Percentiles rank a stretch among this genome's conserved stretches.
These are phyloP conservation scores for Anas bahamensis DNA, from an alignment of 2,797 vertebrate genomes.

Conservation along the genomic window DNA sequence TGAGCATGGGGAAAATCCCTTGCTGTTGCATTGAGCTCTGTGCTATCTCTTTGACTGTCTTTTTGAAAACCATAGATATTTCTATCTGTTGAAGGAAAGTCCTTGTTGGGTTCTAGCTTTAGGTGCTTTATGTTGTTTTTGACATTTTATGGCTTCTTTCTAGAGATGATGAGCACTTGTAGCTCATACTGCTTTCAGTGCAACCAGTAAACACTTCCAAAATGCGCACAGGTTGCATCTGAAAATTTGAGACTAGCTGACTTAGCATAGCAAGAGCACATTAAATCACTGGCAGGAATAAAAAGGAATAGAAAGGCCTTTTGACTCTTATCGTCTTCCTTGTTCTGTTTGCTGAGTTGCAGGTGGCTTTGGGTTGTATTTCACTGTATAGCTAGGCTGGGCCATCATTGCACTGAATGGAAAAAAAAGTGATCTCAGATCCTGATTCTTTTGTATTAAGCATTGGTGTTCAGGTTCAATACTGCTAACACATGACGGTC, in stretches of 20 bases:
- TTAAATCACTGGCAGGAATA: background rate
- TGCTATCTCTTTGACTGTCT: background rate
- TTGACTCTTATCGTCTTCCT: background rate
- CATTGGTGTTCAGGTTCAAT: background rate
- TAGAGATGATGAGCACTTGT: background rate
- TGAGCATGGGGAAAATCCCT: background rate
- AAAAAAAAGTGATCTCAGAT: conserved; percentile 7
- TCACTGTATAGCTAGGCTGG: background rate
- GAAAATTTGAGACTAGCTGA: background rate
- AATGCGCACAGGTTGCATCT: background rate
- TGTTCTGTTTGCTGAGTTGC: background rate
- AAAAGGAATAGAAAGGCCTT: conserved; percentile 2
- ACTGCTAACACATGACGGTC: background rate
- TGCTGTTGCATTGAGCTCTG: rapidly evolving
- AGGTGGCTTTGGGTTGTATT: conserved; percentile 10
- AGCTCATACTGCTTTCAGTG: background rate
- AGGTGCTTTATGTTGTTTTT: background rate
- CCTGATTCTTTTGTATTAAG: background rate
- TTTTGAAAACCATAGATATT: background rate
- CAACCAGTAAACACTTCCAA: background rate
- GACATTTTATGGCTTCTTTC: background rate
- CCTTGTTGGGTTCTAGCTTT: background rate
- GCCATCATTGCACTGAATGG: background rate
- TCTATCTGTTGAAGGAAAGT: background rate
- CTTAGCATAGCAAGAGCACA: background rate